Conservation (phyloP, 2,888 invertebrate genomes). For the Eumerus sabulonum region DNA sequence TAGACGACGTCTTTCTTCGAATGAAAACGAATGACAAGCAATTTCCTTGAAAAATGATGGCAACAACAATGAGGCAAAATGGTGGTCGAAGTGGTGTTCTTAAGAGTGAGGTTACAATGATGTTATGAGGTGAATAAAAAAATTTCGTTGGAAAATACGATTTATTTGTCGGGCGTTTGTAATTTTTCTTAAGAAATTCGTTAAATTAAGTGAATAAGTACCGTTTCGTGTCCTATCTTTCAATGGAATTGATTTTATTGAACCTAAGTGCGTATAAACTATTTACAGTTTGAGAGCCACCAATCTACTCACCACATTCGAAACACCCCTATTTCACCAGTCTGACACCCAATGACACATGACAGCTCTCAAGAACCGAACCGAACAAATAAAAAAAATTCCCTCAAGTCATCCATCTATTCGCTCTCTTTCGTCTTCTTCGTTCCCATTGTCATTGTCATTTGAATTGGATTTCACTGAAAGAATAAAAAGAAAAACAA, state of each 20-base stretch:
- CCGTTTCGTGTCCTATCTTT: no score
- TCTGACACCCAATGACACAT: constrained; percentile 34
- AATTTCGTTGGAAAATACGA: no score
- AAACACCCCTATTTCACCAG: constrained; percentile 28
- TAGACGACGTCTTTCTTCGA: constrained; percentile 34
- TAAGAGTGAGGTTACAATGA: background rate
- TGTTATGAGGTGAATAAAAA: background rate
- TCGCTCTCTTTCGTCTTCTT: constrained; percentile 28
- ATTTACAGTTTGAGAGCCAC: no score
- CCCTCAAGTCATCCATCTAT: constrained; percentile 46
- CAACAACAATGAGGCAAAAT: constrained; percentile 52
- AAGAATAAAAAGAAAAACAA: no score
- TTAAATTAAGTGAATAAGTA: no score
- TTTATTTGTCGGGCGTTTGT: no score
- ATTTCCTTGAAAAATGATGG: constrained; percentile 44
- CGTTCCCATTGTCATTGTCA: constrained; percentile 57
- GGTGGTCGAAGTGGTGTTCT: constrained; percentile 22
- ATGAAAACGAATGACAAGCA: constrained; percentile 60
- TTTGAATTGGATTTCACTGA: constrained; percentile 40
- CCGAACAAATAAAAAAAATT: constrained; percentile 13
- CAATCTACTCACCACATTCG: no score
- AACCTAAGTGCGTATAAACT: no score
- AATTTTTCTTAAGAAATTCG: no score
- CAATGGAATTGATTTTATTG: no score
- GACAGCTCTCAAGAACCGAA: no score